Base-by-base conservation (phyloP, 92 coral and sea anemone species). In the Paragorgia papillata region DNA sequence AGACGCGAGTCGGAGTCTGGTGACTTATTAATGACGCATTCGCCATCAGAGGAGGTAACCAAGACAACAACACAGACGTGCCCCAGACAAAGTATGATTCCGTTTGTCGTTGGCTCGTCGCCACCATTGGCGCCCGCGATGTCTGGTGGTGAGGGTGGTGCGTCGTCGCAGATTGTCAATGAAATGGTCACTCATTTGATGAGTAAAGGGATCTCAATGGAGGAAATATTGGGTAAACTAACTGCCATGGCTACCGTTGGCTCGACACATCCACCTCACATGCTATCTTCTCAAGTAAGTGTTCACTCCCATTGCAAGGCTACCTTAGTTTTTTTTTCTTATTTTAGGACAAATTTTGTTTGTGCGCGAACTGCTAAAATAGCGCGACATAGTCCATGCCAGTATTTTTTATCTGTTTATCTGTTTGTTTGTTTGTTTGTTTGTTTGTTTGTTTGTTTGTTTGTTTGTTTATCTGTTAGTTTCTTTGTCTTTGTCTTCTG, bases 151-250 rank as follows among this genome's bases (percentile, higher is more conserved):
- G 53, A 27, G 9, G 20, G 15, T 19, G 62, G 64, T 27, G 43
- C 24, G 10, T 31, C 78, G 33, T 71, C 78, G 22, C 78, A 71
- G 51, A 26, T 71, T 3, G 78, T 71, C 9, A 53, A 71, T 14
- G 48, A 71, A 2, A 33, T 55, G 63, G 78, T 71, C 20, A 3
- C 63, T 0, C 78, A 71, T 7, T 58, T 71, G 43, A 51, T 71
- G 64, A 51, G 64, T 35, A 71, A 71, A 27, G 78, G 78, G 1
- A 35, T 71, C 9, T 71, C 78, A 0, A 54, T 71, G 62, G 30
- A 71, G 50, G 78, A 71, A 21, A 71, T 71, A n/a, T 31, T 71
- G 40, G 21, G 37, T 35, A 71, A 71, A 26, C 64, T 71, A 10
- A 71, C 78, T 28, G 54, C 62, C 12, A 29, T 71, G 78, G 78